Base-by-base conservation (phyloP, 2,888 invertebrate genomes). In the Mamestra brassicae region DNA sequence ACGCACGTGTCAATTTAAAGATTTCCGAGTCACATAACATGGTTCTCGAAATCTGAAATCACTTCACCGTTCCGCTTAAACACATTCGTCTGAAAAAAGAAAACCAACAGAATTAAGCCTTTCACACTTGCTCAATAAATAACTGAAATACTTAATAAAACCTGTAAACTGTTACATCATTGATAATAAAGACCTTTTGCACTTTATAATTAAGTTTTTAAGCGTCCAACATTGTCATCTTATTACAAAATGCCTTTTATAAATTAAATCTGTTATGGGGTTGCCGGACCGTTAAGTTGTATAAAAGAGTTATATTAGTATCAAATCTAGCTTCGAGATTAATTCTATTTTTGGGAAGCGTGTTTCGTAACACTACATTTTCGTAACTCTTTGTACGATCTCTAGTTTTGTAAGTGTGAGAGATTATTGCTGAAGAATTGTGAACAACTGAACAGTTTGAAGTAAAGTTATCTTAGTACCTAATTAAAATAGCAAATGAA, bases 141-240 rank as follows among this genome's bases (percentile, higher is more conserved):
- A 63, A 2, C 68, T 63, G 47, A 76, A 82, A 76, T 68, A 63
- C 67, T 38, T 15, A 61, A 38, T 52, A 80, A 54, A 45, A 61
- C 63, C 62, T 57, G 50, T 52, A 57, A 57, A 52, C n/a, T 52
- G 42, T 83, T 83, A 77, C 55, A 38, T 72, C 83, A 79, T 11
- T 63, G 1, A 15, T 77, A 71, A 77, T 76, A 76, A 63, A 80
- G 69, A 80, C 74, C 58, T 69, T 73, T 57, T 61, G 52, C 54
- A n/a, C 61, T 63, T 34, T 17, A 68, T 71, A 63, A 80, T 77
- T 71, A 71, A 38, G 63, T 78, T 80, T 68, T 71, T 60, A 74
- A 64, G 71, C 68, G 71, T 52, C 0, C 34, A 38, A 71, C 71
- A 76, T 75, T 76, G 61, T 76, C 60, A 52, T 72, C 63, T 26